phyloP scores from a whole-genome alignment of 2,797 vertebrate genomes.

The Tiaroga cobitis region DNA sequence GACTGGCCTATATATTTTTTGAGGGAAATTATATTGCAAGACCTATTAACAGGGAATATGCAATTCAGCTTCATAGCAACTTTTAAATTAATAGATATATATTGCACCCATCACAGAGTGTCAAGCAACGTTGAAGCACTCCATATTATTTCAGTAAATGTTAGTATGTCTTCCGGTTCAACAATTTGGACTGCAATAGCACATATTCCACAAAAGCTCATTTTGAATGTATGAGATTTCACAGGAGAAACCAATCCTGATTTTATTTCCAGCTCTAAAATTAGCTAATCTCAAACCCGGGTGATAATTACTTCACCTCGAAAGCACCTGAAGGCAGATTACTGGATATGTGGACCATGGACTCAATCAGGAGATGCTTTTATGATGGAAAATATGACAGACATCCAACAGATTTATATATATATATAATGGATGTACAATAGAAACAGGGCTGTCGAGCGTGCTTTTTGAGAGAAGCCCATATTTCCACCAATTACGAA shows the following conservation, averaged over 20 bases:
- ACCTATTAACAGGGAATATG: no score
- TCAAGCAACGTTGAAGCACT: conserved; percentile 8
- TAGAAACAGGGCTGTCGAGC: neutral
- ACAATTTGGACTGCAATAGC: conserved; percentile 19
- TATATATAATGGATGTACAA: neutral
- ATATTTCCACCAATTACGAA: neutral
- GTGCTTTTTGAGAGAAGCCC: neutral
- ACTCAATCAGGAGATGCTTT: neutral
- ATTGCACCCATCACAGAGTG: neutral
- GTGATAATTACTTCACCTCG: conserved; percentile 31
- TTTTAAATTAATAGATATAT: neutral
- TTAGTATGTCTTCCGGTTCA: neutral
- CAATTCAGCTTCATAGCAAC: neutral
- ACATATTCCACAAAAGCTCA: conserved; percentile 9
- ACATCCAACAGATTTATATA: conserved; percentile 6
- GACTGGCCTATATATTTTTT: no score
- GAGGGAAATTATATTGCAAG: no score
- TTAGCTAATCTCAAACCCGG: conserved; percentile 18
- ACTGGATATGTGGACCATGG: neutral
- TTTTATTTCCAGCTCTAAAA: conserved; percentile 46
- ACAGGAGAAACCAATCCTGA: conserved; percentile 6
- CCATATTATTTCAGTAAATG: neutral
- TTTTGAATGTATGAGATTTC: conserved; percentile 38
- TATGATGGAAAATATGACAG: neutral
- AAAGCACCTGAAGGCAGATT: conserved; percentile 15